Conservation (phyloP, 1,140 invertebrate genomes). For the Matsumurasca onukii region DNA sequence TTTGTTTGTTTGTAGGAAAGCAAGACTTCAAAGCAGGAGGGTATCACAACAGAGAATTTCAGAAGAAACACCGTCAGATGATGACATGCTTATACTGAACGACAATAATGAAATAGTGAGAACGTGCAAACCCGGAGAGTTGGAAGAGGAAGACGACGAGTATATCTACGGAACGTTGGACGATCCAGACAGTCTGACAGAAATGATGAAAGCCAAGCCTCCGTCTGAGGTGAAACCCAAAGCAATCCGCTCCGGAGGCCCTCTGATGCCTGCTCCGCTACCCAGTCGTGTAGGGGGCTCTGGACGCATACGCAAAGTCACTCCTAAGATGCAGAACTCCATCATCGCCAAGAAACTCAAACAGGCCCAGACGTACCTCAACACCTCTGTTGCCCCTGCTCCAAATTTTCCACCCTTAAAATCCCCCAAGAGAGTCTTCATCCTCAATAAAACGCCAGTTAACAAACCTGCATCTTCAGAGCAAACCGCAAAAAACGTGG, state of each 20-base stretch:
- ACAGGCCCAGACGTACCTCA: not conserved
- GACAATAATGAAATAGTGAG: constrained; percentile 9
- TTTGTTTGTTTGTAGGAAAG: not conserved
- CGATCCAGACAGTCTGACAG: not conserved
- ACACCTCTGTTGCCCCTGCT: not conserved
- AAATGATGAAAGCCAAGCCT: constrained; percentile 10
- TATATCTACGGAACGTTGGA: constrained; percentile 20
- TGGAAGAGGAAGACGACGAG: constrained; percentile 12
- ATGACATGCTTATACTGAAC: constrained; percentile 17
- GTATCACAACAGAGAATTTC: not conserved
- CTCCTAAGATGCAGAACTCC: constrained; percentile 14
- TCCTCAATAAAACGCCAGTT: not conserved
- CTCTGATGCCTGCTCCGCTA: not conserved
- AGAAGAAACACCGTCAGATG: constrained; percentile 2
- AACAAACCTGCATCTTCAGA: not conserved
- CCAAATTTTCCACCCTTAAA: not conserved
- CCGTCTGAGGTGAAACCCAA: constrained; percentile 2
- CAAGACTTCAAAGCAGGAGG: not conserved
- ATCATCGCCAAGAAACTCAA: constrained; percentile 16
- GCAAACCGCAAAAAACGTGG: not conserved
- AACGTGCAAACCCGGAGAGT: constrained; percentile 8
- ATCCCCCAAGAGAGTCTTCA: not conserved
- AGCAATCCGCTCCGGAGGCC: not conserved
- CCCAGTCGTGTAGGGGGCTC: not conserved
- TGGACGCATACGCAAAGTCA: not conserved